A percentile compares a stretch with the other conserved stretches of the same genome.
These are phyloP conservation scores for Mormyrus lacerda DNA, from an alignment of 2,113 vertebrate species.

Conservation along the genomic window DNA sequence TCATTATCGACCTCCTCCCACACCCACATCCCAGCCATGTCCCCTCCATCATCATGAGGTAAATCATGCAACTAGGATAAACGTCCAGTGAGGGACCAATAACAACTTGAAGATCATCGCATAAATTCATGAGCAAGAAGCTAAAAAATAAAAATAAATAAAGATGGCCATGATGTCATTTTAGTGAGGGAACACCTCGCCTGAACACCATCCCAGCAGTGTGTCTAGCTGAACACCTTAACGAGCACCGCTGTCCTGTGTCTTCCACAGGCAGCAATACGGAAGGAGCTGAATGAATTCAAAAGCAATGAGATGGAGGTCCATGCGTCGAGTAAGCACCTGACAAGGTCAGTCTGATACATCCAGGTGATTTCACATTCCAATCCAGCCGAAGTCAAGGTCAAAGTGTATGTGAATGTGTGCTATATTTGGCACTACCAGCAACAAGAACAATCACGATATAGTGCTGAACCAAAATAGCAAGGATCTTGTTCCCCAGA, in stretches of 20 bases:
- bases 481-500: slow-evolving; percentile 26
- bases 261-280: slow-evolving; percentile 79
- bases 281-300: slow-evolving; percentile 96
- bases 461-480: slow-evolving; percentile 45
- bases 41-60: too few relatives aligned
- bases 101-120: background rate
- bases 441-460: slow-evolving; percentile 43
- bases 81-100: background rate
- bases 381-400: background rate
- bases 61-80: background rate
- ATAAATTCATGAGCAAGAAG: background rate
- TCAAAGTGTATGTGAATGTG: background rate
- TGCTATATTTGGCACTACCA: slow-evolving; percentile 49
- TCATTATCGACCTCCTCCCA: too few relatives aligned
- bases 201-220: background rate
- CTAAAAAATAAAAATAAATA: background rate
- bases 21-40: too few relatives aligned
- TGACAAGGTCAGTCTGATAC: slow-evolving; percentile 78
- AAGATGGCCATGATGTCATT: background rate
- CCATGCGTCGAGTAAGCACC: slow-evolving; percentile 91
- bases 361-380: background rate
- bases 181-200: background rate
- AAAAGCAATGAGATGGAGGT: slow-evolving; percentile 99
- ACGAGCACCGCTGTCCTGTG: slow-evolving; percentile 15
- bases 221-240: background rate